Conservation (phyloP, 2,888 invertebrate species). For the Chalcosyrphus nemorum region DNA sequence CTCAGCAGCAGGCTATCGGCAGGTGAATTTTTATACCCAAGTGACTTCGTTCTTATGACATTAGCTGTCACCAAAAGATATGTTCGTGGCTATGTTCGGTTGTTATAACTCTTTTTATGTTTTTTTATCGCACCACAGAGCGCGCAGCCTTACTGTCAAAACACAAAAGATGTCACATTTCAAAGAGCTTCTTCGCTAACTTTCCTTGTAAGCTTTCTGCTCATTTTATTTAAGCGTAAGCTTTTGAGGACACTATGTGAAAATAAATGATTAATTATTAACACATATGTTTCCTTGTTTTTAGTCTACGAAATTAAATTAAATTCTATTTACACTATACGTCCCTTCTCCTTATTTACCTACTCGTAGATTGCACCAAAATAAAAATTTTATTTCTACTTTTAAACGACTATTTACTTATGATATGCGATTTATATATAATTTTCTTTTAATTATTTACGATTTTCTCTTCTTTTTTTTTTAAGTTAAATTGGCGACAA, state of each 20-base stretch:
- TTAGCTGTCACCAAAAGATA: too few species aligned
- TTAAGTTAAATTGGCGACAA: slow-evolving; percentile 45
- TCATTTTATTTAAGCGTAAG: slow-evolving; percentile 20
- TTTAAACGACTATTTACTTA: slow-evolving; percentile 47
- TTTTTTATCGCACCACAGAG: too few species aligned
- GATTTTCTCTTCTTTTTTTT: neutral
- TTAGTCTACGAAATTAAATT: slow-evolving; percentile 36
- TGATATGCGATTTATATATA: slow-evolving; percentile 69
- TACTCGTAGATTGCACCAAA: slow-evolving; percentile 69
- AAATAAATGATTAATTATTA: slow-evolving; percentile 32
- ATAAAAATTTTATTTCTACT: slow-evolving; percentile 43
- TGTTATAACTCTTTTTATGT: too few species aligned
- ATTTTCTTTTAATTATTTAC: slow-evolving; percentile 3
- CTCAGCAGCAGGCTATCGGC: too few species aligned
- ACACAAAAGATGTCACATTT: too few species aligned
- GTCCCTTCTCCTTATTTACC: slow-evolving; percentile 26
- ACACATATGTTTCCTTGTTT: slow-evolving; percentile 12
- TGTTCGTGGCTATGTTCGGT: too few species aligned
- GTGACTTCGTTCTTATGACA: too few species aligned
- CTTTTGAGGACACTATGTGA: slow-evolving; percentile 32
- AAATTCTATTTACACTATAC: slow-evolving; percentile 65
- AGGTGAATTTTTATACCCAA: too few species aligned
- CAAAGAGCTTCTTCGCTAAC: too few species aligned
- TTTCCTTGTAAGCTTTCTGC: slow-evolving; percentile 19
- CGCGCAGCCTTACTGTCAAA: too few species aligned